These are phyloP conservation scores for Nesidiocoris tenuis DNA, from an alignment of 2,888 invertebrate genomes.

Conservation along the genomic window DNA sequence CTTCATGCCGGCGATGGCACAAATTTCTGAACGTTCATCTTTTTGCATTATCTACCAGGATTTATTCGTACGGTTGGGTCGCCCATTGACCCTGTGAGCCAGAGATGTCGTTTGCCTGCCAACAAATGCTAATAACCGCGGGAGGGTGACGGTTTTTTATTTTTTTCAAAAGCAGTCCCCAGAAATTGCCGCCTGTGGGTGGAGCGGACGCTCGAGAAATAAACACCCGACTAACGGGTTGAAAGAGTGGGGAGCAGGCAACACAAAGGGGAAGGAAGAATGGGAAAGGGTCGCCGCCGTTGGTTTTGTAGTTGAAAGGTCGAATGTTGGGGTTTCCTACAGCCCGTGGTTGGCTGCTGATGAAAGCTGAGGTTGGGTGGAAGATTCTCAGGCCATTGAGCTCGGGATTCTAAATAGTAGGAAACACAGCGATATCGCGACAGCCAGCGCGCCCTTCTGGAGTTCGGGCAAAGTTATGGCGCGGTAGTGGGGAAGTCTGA, in stretches of 20 bases:
- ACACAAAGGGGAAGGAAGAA: background rate
- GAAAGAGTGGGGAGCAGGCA: background rate
- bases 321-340: background rate
- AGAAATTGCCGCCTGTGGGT: background rate
- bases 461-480: slow-evolving; percentile 15
- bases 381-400: slow-evolving; percentile 32
- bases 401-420: slow-evolving; percentile 18
- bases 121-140: background rate
- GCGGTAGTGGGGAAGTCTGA: background rate
- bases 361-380: background rate
- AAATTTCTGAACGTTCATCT: too few relatives aligned
- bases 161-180: background rate
- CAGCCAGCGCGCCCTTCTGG: slow-evolving; percentile 11
- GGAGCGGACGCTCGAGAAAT: background rate
- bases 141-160: background rate
- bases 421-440: slow-evolving; percentile 22
- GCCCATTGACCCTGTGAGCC: background rate
- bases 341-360: too few relatives aligned
- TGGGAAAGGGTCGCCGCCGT: background rate
- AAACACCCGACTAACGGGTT: background rate
- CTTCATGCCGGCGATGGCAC: too few relatives aligned
- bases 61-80: background rate
- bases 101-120: background rate
- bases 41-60: background rate
- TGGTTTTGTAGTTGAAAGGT: background rate